Evolutionary conservation across 1,140 invertebrate genomes (phyloP), one percentile per base, ranked within the genome.

Genomic region (Pseudoatta argentina): DNA sequence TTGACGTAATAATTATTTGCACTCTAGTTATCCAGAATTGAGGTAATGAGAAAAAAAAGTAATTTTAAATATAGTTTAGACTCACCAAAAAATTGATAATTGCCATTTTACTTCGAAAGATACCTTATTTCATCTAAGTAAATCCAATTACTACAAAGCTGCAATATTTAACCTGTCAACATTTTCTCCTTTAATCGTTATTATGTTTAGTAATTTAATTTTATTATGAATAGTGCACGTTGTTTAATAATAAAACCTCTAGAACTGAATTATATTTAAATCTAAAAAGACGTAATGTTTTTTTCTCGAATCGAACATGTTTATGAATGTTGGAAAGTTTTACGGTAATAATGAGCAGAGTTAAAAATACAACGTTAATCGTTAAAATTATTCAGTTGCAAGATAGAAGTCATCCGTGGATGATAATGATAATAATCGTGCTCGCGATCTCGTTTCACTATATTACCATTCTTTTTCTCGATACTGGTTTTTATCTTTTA

Each of bases 351-450:
- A 53, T 6, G 8, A 63, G 39, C 16, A 16, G 8, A 8, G 55
- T 79, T 34, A 66, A 8, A 66, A 79, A 53, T 55, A 59, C 51
- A 63, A 18, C 18, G 16, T 44, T 16, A 53, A 34, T 78, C 27
- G 27, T 53, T 10, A 21, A 18, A 81, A 64, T 77, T 21, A 79
- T 63, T 67, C 5, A 10, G 12, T 30, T 7, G 39, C 14, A 48
- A 55, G 18, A 44, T 71, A 44, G 39, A 81, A 81, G 24, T n/a
- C 27, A 10, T 21, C 18, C n/a, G 30, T 39, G 7, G 34, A 39
- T 39, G 16, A 18, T 18, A 21, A 71, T 44, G 57, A 71, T 44
- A 71, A 81, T 55, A 55, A 16, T 18, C 21, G 14, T 30, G 21
- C 59, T 57, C n/a, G 55, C 7, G 55, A 51, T 63, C 24, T 67